phyloP scores from a whole-genome alignment of 2,113 vertebrate species.

The Bubo bubo region DNA sequence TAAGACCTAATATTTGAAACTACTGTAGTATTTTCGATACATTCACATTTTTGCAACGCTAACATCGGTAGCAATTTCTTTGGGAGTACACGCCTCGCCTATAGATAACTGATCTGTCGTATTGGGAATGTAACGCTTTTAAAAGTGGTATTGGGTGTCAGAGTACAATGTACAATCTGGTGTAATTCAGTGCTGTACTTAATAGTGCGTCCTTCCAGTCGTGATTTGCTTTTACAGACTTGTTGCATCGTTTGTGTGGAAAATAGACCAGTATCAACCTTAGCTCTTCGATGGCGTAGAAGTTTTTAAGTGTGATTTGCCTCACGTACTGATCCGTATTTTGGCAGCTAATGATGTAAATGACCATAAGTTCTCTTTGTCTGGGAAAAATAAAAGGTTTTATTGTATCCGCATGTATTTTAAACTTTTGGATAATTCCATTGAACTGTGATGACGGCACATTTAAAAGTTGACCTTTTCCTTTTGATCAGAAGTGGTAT shows the following conservation, averaged over 20 bases:
- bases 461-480: not conserved
- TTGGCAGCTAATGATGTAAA: slow-evolving; percentile 57
- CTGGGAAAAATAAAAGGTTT: slow-evolving; percentile 39
- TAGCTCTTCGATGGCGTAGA: not conserved
- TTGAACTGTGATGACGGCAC: not conserved
- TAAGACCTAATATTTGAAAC: not conserved
- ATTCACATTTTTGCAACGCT: not conserved
- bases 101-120: not conserved
- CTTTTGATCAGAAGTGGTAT: not conserved
- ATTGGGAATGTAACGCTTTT: not conserved
- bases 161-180: not conserved
- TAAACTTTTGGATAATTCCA: slow-evolving; percentile 25
- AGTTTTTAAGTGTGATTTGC: not conserved
- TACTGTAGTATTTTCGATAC: not conserved
- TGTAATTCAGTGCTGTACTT: not conserved
- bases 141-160: not conserved
- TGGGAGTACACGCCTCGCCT: not conserved
- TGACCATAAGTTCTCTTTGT: slow-evolving; percentile 7
- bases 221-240: not conserved
- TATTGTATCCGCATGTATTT: slow-evolving; percentile 60
- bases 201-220: not conserved
- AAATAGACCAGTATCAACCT: not conserved
- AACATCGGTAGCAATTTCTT: not conserved
- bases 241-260: not conserved
- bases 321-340: not conserved